Base-by-base conservation (phyloP, 2,888 invertebrate genomes). In the Spodoptera picta region DNA sequence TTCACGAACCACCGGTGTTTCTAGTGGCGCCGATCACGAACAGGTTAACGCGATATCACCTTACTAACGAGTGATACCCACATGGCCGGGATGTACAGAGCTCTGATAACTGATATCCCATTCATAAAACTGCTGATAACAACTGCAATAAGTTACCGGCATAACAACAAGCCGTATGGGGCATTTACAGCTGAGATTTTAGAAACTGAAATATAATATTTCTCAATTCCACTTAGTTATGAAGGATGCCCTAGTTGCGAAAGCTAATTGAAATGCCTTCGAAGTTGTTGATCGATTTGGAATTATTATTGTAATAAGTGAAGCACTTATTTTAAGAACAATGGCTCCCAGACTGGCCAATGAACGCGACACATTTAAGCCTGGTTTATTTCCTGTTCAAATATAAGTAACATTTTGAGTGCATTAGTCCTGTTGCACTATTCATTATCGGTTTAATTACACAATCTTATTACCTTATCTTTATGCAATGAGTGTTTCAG, bases 11-110 rank as follows among this genome's bases (percentile, higher is more conserved):
- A 85, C 76, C 83, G 81, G 83, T 81, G 79, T 77, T 62, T 82
- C 73, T 75, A 80, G 65, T 63, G 74, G 73, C 36, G 66, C 69
- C 80, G 86, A 92, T 90, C 92, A 92, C 87, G 90, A 78, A 59
- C 83, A 84, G 80, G 83, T 86, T 86, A 77, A 77, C 67, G 68
- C 78, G 76, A 81, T 83, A 87, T 83, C 88, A 89, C 76, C 75
- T 83, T 79, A 63, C 63, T 65, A 72, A 68, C 60, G 86, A 78
- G 82, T 91, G 90, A 90, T 88, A 83, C 69, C 82, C 84, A 83
- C 85, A 82, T 82, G 73, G 65, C 72, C 78, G 79, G 73, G 69
- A 69, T 76, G 66, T 73, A 75, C 69, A 55, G 47, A 56, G 61
- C 51, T 54, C 65, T 69, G 78, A 77, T 79, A 74, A 75, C 56